Evolutionary conservation across 1,140 invertebrate species (phyloP).

Genomic region (Saccostrea cuccullata): DNA sequence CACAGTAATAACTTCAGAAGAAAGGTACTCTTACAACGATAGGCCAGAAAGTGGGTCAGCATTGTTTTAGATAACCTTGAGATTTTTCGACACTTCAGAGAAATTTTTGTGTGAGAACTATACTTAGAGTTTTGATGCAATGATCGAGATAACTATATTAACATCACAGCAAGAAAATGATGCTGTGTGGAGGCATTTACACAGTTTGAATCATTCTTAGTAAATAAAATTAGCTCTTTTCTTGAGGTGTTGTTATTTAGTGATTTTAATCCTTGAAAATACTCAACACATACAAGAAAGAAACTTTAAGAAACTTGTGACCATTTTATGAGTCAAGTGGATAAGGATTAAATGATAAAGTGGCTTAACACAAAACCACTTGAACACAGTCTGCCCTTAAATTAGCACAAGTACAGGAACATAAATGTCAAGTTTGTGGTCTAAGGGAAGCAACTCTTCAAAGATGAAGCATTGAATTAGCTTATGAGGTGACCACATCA

Average conservation of each 20-base stretch:
- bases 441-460: slow-evolving; percentile 26
- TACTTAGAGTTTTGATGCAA: not conserved
- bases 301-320: not conserved
- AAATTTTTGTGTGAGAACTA: not conserved
- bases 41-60: slow-evolving; percentile 16
- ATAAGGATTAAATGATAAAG: slow-evolving; percentile 6
- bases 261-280: too few relatives aligned
- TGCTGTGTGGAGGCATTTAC: too few relatives aligned
- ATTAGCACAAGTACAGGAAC: not conserved
- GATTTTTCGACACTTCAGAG: not conserved
- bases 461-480: too few relatives aligned
- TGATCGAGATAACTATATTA: not conserved
- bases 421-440: not conserved
- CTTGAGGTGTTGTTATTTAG: too few relatives aligned
- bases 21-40: slow-evolving; percentile 7
- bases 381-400: not conserved
- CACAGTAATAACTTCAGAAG: slow-evolving; percentile 16
- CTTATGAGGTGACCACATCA: too few relatives aligned
- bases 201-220: too few relatives aligned
- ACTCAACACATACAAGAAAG: too few relatives aligned
- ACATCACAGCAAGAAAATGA: too few relatives aligned
- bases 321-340: slow-evolving; percentile 3
- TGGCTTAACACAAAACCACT: not conserved
- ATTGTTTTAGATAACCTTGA: slow-evolving; percentile 37
- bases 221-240: too few relatives aligned